Conservation (phyloP, 1,140 invertebrate species). For the Bombyx mori region DNA sequence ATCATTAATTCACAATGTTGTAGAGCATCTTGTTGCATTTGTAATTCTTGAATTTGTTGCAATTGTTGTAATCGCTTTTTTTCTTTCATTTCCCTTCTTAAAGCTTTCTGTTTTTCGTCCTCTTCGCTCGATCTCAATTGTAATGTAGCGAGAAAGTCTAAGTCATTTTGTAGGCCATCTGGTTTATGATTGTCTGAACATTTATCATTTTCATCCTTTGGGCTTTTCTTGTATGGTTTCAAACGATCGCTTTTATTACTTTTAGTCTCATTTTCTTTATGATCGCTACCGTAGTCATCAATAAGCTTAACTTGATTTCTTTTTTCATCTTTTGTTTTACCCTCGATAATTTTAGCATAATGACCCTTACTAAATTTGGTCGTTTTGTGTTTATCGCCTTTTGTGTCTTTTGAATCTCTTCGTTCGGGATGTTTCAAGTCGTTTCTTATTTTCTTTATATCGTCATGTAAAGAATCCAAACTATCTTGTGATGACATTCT, state of each 20-base stretch:
- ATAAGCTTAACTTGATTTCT: constrained; percentile 65
- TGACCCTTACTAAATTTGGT: constrained; percentile 66
- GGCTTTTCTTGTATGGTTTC: constrained; percentile 32
- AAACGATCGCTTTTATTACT: constrained; percentile 33
- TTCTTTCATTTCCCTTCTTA: constrained; percentile 72
- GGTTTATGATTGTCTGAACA: constrained; percentile 20
- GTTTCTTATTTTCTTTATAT: constrained; percentile 80
- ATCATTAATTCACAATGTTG: constrained; percentile 45
- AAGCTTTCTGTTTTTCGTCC: constrained; percentile 70
- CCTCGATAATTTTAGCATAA: constrained; percentile 70
- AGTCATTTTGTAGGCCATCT: constrained; percentile 66
- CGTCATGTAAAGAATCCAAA: constrained; percentile 75
- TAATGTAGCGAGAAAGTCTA: constrained; percentile 76
- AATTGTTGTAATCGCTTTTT: constrained; percentile 69
- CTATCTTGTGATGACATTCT: constrained; percentile 84
- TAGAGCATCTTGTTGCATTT: constrained; percentile 61
- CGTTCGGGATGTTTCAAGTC: constrained; percentile 73
- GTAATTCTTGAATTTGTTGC: constrained; percentile 69
- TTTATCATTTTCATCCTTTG: constrained; percentile 31
- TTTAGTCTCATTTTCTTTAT: constrained; percentile 44
- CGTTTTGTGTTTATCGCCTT: constrained; percentile 64
- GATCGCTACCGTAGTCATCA: constrained; percentile 44
- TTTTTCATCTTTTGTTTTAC: constrained; percentile 72
- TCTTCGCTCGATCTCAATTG: constrained; percentile 73
- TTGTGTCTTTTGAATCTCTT: constrained; percentile 81